A percentile compares a stretch with the other conserved stretches of the same genome.
These are phyloP conservation scores for Alouatta palliata DNA, from an alignment of 2,113 vertebrate species.

Conservation along the genomic window DNA sequence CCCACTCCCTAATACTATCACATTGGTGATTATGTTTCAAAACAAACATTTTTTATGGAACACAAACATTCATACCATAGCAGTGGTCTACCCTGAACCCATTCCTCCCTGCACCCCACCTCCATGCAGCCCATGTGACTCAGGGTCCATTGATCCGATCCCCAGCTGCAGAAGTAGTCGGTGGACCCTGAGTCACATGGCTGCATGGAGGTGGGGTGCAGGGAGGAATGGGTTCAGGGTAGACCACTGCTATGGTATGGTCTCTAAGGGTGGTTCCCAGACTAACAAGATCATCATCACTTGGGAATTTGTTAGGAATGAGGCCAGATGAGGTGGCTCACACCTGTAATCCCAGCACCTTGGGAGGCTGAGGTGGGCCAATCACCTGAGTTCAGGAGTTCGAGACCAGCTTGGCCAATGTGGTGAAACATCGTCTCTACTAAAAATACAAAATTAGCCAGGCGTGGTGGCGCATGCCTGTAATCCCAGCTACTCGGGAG, in stretches of 20 bases:
- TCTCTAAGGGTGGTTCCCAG: not conserved
- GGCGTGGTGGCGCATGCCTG: too few species aligned
- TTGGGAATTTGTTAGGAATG: constrained; percentile 37
- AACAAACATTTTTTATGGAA: not conserved
- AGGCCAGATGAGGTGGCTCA: too few species aligned
- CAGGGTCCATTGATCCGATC: not conserved
- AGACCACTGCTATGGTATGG: not conserved
- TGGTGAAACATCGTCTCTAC: too few species aligned
- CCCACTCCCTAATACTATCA: not conserved
- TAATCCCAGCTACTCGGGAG: too few species aligned
- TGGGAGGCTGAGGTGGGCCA: too few species aligned
- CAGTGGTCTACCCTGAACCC: not conserved
- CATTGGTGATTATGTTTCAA: not conserved
- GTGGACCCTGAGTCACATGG: not conserved
- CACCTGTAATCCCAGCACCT: too few species aligned
- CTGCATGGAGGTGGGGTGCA: not conserved
- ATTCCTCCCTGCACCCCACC: not conserved
- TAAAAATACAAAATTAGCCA: too few species aligned
- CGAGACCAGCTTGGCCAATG: too few species aligned
- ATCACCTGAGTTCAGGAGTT: too few species aligned
- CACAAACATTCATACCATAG: not conserved
- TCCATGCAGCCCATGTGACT: not conserved
- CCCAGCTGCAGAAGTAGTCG: not conserved
- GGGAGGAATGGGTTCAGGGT: not conserved
- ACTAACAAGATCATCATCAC: not conserved